Conservation (phyloP, 2,888 invertebrate species). For the Pammene fasciana region DNA sequence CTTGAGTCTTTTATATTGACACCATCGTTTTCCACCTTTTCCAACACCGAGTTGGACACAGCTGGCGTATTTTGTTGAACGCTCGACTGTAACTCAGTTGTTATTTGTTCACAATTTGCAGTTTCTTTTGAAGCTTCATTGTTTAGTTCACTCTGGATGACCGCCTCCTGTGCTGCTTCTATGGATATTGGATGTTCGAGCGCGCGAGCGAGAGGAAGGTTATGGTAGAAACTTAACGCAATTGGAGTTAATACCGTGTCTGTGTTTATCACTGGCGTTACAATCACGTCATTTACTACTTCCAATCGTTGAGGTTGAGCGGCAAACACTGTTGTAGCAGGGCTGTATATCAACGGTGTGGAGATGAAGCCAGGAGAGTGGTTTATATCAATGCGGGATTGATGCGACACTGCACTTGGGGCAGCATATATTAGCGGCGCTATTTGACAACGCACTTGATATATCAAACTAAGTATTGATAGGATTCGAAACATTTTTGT, state of each 20-base stretch:
- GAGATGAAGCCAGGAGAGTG: constrained; percentile 60
- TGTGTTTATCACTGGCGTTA: constrained; percentile 55
- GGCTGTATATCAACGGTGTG: constrained; percentile 64
- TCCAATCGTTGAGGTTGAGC: constrained; percentile 49
- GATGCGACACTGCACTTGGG: constrained; percentile 82
- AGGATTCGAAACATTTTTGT: constrained; percentile 65
- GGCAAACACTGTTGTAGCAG: constrained; percentile 52
- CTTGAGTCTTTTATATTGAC: constrained; percentile 13
- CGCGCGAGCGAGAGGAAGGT: constrained; percentile 69
- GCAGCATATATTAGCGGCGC: constrained; percentile 70
- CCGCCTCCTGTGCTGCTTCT: constrained; percentile 54
- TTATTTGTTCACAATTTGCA: constrained; percentile 8
- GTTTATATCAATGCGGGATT: constrained; percentile 80
- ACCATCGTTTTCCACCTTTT: constrained; percentile 1
- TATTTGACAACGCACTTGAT: constrained; percentile 57
- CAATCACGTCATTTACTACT: constrained; percentile 50
- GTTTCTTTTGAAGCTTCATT: constrained; percentile 18
- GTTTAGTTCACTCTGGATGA: constrained; percentile 26
- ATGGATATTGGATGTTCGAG: constrained; percentile 66
- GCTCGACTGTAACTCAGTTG: not conserved
- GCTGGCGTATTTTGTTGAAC: not conserved
- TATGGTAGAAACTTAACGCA: constrained; percentile 67
- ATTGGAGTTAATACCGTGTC: constrained; percentile 64
- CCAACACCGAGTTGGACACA: not conserved
- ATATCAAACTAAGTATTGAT: constrained; percentile 55